Percentiles rank a stretch among this genome's conserved stretches.
Conservation (phyloP, 2,113 vertebrate species). For the Ammodytes marinus region DNA sequence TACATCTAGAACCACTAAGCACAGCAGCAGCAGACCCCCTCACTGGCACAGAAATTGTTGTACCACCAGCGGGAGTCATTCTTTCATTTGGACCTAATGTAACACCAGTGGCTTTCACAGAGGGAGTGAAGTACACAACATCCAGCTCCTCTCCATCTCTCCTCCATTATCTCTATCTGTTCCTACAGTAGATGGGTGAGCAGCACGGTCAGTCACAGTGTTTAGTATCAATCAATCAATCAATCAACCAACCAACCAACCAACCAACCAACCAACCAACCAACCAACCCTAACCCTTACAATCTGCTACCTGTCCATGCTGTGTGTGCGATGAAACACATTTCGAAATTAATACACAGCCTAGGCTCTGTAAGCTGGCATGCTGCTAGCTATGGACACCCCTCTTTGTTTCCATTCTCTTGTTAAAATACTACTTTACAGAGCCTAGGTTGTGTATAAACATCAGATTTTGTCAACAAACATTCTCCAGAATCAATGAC, state of each 20-base stretch:
- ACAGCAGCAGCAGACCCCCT: constrained; percentile 37
- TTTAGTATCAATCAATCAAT: constrained; percentile 55
- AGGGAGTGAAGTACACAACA: constrained; percentile 26
- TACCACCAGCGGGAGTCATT: constrained; percentile 72
- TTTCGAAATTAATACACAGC: too few relatives aligned
- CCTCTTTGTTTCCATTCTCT: too few relatives aligned
- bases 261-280: too few relatives aligned
- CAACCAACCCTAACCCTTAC: too few relatives aligned
- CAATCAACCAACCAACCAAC: background rate
- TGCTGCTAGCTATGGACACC: too few relatives aligned
- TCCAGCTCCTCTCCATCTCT: constrained; percentile 22
- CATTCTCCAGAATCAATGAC: background rate
- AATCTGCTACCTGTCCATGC: too few relatives aligned
- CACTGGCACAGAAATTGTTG: constrained; percentile 35
- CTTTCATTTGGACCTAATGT: constrained; percentile 59
- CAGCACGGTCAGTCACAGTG: constrained; percentile 47
- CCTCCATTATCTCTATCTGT: background rate
- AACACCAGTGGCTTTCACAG: constrained; percentile 11
- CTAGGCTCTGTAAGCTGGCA: too few relatives aligned
- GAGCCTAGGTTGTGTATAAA: too few relatives aligned
- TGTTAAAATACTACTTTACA: too few relatives aligned
- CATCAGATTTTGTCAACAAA: too few relatives aligned
- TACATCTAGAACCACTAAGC: background rate
- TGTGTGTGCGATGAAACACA: too few relatives aligned
- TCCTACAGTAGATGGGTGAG: constrained; percentile 35